Evolutionary conservation across 2,797 vertebrate genomes (phyloP), one percentile per base, ranked within the genome.

Genomic region (Phrynocephalus forsythii): DNA sequence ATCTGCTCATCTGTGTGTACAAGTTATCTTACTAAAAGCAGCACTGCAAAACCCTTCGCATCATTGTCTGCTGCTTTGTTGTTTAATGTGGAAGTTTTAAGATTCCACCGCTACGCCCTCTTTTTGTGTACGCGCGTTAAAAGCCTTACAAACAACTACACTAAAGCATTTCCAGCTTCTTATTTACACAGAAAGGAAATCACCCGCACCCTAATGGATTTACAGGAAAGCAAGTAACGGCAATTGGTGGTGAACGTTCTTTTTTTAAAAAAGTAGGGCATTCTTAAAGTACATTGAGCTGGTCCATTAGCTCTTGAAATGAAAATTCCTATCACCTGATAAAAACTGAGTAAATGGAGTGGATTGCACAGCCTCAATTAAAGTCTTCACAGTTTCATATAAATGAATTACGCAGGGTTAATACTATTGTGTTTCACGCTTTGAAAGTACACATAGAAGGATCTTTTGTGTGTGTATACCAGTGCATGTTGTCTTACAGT

Each of bases 1-100:
- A 73, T 67, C 87, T 87, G 68, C 81, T 30, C 66, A 73, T 67
- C 80, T 63, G 78, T 69, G 33, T 33, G 44, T 33, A 0, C 56
- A 15, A 7, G 89, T 88, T 90, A 91, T 93, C 78, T 83, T 85
- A 20, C 81, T 90, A 86, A 87, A 94, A 91, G 77, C 73, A 88
- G 38, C 60, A 67, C 9, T 68, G 69, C 78, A 2, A 82, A 79
- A 85, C 93, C 91, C 72, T 93, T 92, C 85, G 60, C 75, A 68
- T 86, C 7, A 0, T 89, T 28, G 60, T 92, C 88, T 91, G 89
- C 86, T 86, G 63, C 80, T 1, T 82, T 63, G 75, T 86, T 88
- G 71, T 56, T 88, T 93, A 84, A 88, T 90, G 16, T 60, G 82
- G 82, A 67, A 86, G 50, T 92, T 86, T 38, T 0, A 0, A 30